phyloP scores from a whole-genome alignment of 1,140 invertebrate genomes.

The Platyscapa corneri region DNA sequence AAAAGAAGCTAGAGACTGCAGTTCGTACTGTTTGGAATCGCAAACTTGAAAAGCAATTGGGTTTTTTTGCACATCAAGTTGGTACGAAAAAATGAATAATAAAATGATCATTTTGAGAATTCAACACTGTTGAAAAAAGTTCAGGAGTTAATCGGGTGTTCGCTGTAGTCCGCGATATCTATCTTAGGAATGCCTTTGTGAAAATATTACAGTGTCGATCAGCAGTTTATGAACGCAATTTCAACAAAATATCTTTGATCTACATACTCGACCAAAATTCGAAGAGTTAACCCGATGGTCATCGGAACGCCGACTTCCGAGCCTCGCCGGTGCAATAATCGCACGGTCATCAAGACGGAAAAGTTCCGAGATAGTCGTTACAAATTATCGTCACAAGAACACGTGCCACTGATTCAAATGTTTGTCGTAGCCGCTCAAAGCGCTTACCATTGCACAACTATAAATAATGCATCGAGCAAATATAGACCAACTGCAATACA shows the following conservation, averaged over 20 bases:
- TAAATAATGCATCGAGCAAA: constrained; percentile 36
- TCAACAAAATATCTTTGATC: constrained; percentile 3
- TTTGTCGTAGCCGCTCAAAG: not conserved
- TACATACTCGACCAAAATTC: constrained; percentile 14
- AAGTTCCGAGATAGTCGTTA: not conserved
- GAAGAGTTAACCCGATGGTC: not conserved
- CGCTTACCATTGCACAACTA: not conserved
- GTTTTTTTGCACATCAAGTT: no score
- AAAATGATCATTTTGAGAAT: not conserved
- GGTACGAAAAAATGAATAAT: no score
- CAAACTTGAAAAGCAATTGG: no score
- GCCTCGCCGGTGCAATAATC: not conserved
- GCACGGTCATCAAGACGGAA: constrained; percentile 10
- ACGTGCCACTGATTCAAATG: not conserved
- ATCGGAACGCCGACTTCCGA: not conserved
- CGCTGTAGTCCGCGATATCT: not conserved
- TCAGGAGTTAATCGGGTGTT: not conserved
- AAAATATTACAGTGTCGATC: constrained; percentile 1
- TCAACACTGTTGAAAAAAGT: not conserved
- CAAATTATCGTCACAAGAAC: not conserved
- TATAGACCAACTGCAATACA: constrained; percentile 25
- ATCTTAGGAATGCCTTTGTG: not conserved
- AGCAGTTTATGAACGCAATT: not conserved
- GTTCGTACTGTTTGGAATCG: no score
- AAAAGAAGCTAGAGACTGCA: no score